These are phyloP conservation scores for Dromaius novaehollandiae DNA, from an alignment of 2,113 vertebrate species.

Conservation along the genomic window DNA sequence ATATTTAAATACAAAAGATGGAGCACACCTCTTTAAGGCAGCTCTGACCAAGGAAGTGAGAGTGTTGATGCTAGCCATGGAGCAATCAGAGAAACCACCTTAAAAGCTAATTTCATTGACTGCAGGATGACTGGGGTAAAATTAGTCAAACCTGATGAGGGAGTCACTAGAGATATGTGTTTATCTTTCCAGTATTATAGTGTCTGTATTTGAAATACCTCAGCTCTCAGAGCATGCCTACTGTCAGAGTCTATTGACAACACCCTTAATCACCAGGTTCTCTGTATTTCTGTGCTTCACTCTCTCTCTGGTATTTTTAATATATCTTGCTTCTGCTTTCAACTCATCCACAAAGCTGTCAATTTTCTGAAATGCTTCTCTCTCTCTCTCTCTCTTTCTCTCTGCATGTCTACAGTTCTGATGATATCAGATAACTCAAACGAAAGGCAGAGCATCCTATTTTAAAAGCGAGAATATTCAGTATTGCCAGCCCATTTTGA, in stretches of 20 bases:
- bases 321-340: conserved; percentile 58
- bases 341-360: conserved; percentile 67
- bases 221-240: conserved; percentile 52
- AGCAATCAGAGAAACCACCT: neutral
- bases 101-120: neutral
- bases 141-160: conserved; percentile 68
- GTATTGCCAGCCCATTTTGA: neutral
- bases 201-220: conserved; percentile 62
- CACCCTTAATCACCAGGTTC: conserved; percentile 74
- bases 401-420: conserved; percentile 41
- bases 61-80: neutral
- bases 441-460: conserved; percentile 12
- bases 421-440: conserved; percentile 54
- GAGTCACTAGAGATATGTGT: conserved; percentile 34
- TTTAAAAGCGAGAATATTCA: conserved; percentile 34
- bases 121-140: conserved; percentile 10
- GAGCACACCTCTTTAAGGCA: neutral
- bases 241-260: conserved; percentile 74
- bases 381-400: conserved; percentile 2
- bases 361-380: conserved; percentile 60
- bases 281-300: conserved; percentile 34
- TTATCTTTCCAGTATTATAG: conserved; percentile 61
- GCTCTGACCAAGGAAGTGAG: neutral
- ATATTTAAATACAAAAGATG: neutral
- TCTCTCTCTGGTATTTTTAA: conserved; percentile 63